Evolutionary conservation across 2,113 vertebrate species (phyloP).

Genomic region (Cyanocitta stelleri): DNA sequence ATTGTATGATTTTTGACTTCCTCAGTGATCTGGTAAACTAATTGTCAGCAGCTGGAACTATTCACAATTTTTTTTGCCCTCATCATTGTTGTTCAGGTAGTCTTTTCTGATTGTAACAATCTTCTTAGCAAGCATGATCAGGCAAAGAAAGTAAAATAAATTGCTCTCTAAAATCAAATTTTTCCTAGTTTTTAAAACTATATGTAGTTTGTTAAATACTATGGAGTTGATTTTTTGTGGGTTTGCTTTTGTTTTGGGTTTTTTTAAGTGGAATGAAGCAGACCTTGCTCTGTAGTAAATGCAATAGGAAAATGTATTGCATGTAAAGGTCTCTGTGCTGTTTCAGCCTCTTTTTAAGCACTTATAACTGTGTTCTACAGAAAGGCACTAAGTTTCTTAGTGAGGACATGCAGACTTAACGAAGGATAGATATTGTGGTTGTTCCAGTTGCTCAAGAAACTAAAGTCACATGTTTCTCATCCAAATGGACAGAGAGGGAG

Average conservation of each 20-base stretch:
- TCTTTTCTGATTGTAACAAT: neutral
- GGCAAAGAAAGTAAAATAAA: neutral
- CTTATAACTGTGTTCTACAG: neutral
- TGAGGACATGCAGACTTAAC: neutral
- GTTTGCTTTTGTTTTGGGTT: neutral
- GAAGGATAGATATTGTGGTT: neutral
- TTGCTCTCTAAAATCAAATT: neutral
- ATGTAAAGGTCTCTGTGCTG: neutral
- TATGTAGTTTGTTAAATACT: neutral
- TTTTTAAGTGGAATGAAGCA: neutral
- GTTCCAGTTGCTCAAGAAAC: neutral
- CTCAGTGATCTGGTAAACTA: neutral
- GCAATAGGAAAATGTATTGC: neutral
- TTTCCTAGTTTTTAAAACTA: neutral
- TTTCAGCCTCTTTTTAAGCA: neutral
- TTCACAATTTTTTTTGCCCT: neutral
- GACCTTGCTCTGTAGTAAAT: neutral
- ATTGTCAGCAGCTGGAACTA: neutral
- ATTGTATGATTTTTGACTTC: neutral
- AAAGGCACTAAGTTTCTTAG: neutral
- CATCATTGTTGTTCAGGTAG: neutral
- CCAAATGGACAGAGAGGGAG: neutral
- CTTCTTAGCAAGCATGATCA: neutral
- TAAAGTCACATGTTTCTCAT: neutral
- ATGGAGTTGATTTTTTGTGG: rapidly evolving